These are phyloP conservation scores for Dryobotodes eremita DNA, from an alignment of 2,888 invertebrate species.

Conservation along the genomic window DNA sequence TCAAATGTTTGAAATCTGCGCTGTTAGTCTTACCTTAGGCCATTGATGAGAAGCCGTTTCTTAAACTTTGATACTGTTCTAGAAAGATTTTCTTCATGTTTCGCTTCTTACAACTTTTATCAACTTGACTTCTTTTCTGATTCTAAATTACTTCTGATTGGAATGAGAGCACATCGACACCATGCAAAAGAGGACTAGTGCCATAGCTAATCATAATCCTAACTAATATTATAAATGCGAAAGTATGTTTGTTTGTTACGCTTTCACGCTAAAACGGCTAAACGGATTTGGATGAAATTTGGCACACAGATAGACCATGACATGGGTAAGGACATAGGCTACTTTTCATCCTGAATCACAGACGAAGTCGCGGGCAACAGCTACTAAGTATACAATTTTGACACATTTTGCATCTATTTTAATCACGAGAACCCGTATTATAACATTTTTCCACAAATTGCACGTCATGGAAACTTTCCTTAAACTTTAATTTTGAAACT, in stretches of 20 bases:
- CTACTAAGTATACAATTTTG: not conserved
- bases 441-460: not conserved
- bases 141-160: not conserved
- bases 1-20: not conserved
- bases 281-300: too few species aligned
- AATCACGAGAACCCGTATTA: not conserved
- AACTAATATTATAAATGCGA: too few species aligned
- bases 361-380: too few species aligned
- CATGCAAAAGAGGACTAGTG: too few species aligned
- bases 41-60: not conserved
- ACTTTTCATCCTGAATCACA: too few species aligned
- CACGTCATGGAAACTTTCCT: not conserved
- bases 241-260: too few species aligned
- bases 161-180: too few species aligned
- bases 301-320: too few species aligned
- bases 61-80: not conserved
- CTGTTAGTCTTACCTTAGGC: not conserved
- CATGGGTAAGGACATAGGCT: too few species aligned
- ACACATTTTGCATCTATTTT: not conserved
- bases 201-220: not conserved
- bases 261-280: too few species aligned
- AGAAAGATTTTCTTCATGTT: not conserved
- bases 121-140: not conserved
- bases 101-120: not conserved
- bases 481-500: conserved; percentile 37